phyloP scores from a whole-genome alignment of 2,113 vertebrate species.

The Sceloporus tristichus region DNA sequence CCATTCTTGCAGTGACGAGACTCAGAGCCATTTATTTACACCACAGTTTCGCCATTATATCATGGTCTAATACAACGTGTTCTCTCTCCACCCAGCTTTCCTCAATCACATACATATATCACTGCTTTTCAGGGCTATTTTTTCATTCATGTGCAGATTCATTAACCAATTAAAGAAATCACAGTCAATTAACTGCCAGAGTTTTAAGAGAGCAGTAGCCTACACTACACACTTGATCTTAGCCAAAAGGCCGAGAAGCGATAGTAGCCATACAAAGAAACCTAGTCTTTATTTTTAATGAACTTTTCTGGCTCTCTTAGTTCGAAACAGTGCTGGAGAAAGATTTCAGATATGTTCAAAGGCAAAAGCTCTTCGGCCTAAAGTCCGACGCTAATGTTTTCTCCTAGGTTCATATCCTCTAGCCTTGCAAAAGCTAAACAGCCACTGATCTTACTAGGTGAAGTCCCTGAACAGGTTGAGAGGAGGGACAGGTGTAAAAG shows the following conservation, averaged over 20 bases:
- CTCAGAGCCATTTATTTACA: not conserved
- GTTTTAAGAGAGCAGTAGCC: not conserved
- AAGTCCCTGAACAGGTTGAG: not conserved
- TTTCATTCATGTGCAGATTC: not conserved
- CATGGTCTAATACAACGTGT: no score
- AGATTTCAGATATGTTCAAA: not conserved
- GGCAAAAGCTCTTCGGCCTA: not conserved
- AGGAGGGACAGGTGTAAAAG: not conserved
- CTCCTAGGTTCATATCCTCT: not conserved
- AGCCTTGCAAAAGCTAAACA: not conserved
- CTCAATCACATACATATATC: not conserved
- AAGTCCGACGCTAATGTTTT: not conserved
- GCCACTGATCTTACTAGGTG: not conserved
- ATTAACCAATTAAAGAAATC: not conserved
- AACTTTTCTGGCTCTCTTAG: not conserved
- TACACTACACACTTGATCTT: no score
- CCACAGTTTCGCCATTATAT: not conserved
- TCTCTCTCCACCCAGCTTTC: not conserved
- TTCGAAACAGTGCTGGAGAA: not conserved
- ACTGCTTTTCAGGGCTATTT: not conserved
- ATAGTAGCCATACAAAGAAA: not conserved
- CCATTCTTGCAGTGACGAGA: not conserved
- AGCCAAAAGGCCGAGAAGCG: no score
- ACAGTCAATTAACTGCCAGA: not conserved
- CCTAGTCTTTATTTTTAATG: not conserved